Conservation (phyloP, 2,797 vertebrate species). For the Gastrophryne carolinensis region DNA sequence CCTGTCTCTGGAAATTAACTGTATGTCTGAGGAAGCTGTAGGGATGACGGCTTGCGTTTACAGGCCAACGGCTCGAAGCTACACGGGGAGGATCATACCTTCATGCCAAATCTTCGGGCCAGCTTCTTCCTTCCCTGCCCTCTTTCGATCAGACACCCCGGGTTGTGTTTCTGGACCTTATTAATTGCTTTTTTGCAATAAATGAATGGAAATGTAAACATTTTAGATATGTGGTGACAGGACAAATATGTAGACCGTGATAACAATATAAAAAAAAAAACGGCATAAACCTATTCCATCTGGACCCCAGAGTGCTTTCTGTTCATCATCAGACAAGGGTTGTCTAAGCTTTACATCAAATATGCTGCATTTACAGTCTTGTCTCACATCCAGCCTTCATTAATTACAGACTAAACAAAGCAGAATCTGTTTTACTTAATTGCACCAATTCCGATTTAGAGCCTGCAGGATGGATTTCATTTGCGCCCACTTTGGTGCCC, state of each 20-base stretch:
- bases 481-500: background rate
- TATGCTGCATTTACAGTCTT: slow-evolving; percentile 8
- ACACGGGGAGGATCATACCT: background rate
- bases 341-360: slow-evolving; percentile 30
- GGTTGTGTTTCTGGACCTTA: slow-evolving; percentile 41
- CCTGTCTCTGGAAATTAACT: slow-evolving; percentile 48
- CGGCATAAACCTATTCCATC: slow-evolving; percentile 26
- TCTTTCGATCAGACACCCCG: slow-evolving; percentile 37
- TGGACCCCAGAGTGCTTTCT: slow-evolving; percentile 24
- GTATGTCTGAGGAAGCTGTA: slow-evolving; percentile 29
- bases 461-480: background rate
- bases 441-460: background rate
- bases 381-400: background rate
- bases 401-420: slow-evolving; percentile 36
- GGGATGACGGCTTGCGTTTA: slow-evolving; percentile 29
- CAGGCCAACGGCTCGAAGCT: slow-evolving; percentile 37
- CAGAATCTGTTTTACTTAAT: background rate
- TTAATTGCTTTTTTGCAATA: slow-evolving; percentile 52
- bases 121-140: slow-evolving; percentile 30
- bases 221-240: slow-evolving; percentile 38
- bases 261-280: slow-evolving; percentile 46
- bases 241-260: slow-evolving; percentile 39
- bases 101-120: slow-evolving; percentile 43
- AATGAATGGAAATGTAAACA: slow-evolving; percentile 45
- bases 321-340: slow-evolving; percentile 14